Percentiles rank a stretch among this genome's conserved stretches.
phyloP scores from a whole-genome alignment of 2,888 invertebrate genomes.

The Drosophila picticornis region DNA sequence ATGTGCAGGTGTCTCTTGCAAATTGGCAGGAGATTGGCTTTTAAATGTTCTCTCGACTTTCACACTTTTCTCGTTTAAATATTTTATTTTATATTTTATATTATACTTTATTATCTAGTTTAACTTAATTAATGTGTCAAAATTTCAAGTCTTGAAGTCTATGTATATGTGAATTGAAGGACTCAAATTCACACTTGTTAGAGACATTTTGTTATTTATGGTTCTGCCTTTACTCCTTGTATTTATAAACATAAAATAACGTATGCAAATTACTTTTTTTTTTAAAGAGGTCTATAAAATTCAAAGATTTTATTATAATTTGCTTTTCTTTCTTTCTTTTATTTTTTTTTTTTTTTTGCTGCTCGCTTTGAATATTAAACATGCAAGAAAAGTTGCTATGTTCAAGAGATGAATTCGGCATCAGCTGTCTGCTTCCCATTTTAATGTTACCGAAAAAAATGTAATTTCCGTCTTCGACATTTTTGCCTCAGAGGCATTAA shows the following conservation, averaged over 20 bases:
- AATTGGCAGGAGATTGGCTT: no score
- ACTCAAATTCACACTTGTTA: not conserved
- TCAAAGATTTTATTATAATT: slow-evolving; percentile 72
- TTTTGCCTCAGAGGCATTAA: slow-evolving; percentile 64
- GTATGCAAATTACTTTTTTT: slow-evolving; percentile 81
- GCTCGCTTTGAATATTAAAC: slow-evolving; percentile 30
- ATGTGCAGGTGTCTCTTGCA: no score
- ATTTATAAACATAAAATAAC: slow-evolving; percentile 66
- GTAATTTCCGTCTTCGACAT: slow-evolving; percentile 75
- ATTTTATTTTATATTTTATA: not conserved
- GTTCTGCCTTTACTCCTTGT: slow-evolving; percentile 8
- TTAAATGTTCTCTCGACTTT: not conserved
- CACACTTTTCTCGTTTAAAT: not conserved
- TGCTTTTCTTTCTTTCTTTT: slow-evolving; percentile 27
- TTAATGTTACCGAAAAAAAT: slow-evolving; percentile 82
- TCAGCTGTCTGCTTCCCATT: slow-evolving; percentile 71
- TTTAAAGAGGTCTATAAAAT: slow-evolving; percentile 71
- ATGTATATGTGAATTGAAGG: not conserved
- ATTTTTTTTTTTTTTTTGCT: slow-evolving; percentile 1
- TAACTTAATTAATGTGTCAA: not conserved
- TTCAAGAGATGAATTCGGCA: slow-evolving; percentile 63
- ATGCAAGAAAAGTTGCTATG: slow-evolving; percentile 39
- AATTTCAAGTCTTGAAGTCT: not conserved
- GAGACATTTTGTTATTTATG: not conserved
- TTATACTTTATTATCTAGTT: not conserved